Base-by-base conservation (phyloP, 1,140 invertebrate genomes). In the Drusus annulatus region DNA sequence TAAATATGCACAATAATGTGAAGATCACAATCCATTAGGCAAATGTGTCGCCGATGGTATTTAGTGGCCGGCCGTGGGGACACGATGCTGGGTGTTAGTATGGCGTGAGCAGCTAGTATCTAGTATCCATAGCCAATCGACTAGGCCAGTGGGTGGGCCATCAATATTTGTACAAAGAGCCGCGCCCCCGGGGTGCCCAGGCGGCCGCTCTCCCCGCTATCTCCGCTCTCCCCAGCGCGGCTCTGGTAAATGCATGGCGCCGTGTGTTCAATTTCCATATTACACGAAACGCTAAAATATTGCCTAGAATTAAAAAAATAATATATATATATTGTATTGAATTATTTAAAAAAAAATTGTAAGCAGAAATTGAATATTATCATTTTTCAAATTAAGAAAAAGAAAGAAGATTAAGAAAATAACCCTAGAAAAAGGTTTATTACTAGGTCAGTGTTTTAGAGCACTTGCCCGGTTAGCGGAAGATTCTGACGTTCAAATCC, bases 91-190 rank as follows among this genome's bases (percentile, higher is more conserved):
- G 23, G 7, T 23, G 60, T 1, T 28, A 16, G 15, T 16, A 63
- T 63, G 16, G 3, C 68, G 68, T 71, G 68, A 45, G 68, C 7
- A 51, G 36, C 13, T 45, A 13, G 36, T 36, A 17, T 2, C 36
- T 52, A 21, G 68, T 51, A 31, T 31, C 62, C 25, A 25, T 68
- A 8, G 25, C 8, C 36, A 25, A 54, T 54, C 52, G 52, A 28
- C 16, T 28, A 10, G 54, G 71, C 23, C 25, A 36, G 71, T 75
- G 71, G 71, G 71, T 75, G 71, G 71, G 54, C 71, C 71, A 75
- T 75, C 58, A 75, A 75, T 75, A 58, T 58, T 75, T 75, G 71
- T 75, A 58, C 54, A 52, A 52, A 75, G 71, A 58, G 71, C 71
- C 71, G 71, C 71, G 71, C 71, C 71, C 71, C 71, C 25, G 71